Evolutionary conservation across 2,113 vertebrate species (phyloP).

Genomic region (Felis chaus): DNA sequence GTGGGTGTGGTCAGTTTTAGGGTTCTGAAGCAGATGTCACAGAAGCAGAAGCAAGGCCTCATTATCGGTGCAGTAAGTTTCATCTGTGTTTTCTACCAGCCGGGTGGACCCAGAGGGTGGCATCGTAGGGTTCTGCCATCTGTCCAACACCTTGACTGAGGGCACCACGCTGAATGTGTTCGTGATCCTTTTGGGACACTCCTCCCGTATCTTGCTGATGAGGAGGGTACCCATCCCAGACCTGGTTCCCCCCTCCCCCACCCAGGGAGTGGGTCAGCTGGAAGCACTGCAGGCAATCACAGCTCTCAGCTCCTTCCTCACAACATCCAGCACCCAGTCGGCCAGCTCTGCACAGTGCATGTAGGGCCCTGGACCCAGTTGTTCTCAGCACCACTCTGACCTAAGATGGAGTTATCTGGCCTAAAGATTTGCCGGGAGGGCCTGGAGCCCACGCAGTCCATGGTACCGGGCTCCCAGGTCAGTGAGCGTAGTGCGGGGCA

Average conservation of each 20-base stretch:
- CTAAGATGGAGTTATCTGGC: background rate
- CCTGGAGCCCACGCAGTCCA: background rate
- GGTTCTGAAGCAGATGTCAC: background rate
- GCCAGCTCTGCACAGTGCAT: background rate
- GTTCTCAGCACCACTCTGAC: background rate
- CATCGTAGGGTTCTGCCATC: background rate
- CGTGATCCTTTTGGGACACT: background rate
- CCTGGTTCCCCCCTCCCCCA: background rate
- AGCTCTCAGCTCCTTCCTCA: background rate
- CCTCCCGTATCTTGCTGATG: background rate
- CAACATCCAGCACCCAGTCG: background rate
- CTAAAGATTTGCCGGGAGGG: background rate
- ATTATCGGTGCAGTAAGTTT: background rate
- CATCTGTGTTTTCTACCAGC: background rate
- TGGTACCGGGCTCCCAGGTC: background rate
- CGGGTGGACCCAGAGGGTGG: background rate
- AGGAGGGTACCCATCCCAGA: background rate
- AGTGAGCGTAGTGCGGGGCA: rapidly evolving
- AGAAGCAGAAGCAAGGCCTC: background rate
- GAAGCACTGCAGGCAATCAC: background rate
- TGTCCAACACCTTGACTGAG: background rate
- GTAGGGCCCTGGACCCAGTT: background rate
- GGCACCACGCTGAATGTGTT: background rate
- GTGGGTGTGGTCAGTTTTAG: background rate
- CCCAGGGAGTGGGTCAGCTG: background rate